Conservation (phyloP, 2,888 invertebrate genomes). For the Apodemia arnacis region DNA sequence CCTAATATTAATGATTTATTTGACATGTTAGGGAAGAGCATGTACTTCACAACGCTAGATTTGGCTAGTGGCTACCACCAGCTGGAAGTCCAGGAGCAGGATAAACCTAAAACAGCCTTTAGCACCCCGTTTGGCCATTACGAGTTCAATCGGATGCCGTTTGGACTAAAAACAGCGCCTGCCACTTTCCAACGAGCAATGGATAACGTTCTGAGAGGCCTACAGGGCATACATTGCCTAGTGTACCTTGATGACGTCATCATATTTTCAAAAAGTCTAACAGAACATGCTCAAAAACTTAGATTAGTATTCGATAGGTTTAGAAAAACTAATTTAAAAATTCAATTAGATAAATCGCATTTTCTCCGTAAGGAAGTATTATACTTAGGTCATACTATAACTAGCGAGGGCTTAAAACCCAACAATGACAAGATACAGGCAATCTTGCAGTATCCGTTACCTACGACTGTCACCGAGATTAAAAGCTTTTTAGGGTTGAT, state of each 20-base stretch:
- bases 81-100: slow-evolving; percentile 56
- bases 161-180: slow-evolving; percentile 63
- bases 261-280: slow-evolving; percentile 80
- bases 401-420: slow-evolving; percentile 80
- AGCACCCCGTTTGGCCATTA: slow-evolving; percentile 66
- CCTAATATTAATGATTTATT: slow-evolving; percentile 42
- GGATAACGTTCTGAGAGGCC: slow-evolving; percentile 74
- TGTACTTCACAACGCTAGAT: slow-evolving; percentile 46
- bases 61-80: slow-evolving; percentile 83
- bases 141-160: slow-evolving; percentile 77
- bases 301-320: slow-evolving; percentile 76
- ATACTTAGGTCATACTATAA: slow-evolving; percentile 86
- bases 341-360: slow-evolving; percentile 79
- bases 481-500: slow-evolving; percentile 87
- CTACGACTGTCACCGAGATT: slow-evolving; percentile 78
- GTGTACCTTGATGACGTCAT: slow-evolving; percentile 87
- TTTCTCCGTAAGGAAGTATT: slow-evolving; percentile 82
- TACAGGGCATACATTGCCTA: slow-evolving; percentile 77
- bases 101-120: slow-evolving; percentile 70
- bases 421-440: slow-evolving; percentile 75
- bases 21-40: neutral
- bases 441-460: slow-evolving; percentile 78
- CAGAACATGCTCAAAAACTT: slow-evolving; percentile 79
- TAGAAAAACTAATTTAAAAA: slow-evolving; percentile 74
- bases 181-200: slow-evolving; percentile 79